phyloP scores from a whole-genome alignment of 2,113 vertebrate genomes.

The Cathartes aura region DNA sequence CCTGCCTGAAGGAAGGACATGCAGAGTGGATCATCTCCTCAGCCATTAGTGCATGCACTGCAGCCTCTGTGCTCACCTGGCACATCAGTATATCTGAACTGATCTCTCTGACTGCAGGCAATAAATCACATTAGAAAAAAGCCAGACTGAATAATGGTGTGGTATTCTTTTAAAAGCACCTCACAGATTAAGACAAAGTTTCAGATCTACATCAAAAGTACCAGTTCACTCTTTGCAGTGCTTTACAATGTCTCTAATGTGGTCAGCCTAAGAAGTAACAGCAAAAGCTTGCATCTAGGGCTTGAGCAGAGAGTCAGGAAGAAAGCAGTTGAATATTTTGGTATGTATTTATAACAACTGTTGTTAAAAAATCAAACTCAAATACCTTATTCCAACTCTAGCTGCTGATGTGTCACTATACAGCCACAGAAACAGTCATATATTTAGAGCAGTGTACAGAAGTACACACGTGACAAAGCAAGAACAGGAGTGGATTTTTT shows the following conservation, averaged over 20 bases:
- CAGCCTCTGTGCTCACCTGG: not conserved
- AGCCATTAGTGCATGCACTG: fast-evolving
- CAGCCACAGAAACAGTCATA: not conserved
- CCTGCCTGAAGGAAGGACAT: not conserved
- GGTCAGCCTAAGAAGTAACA: not conserved
- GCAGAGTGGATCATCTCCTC: not conserved
- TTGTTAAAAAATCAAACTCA: not conserved
- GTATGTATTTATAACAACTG: not conserved
- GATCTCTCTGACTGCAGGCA: not conserved
- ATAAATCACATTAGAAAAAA: not conserved
- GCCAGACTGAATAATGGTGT: not conserved
- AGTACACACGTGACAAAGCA: not conserved
- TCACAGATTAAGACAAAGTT: not conserved
- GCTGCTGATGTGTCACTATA: not conserved
- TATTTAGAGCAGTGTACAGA: not conserved
- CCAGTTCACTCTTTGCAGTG: not conserved
- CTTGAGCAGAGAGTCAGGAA: not conserved
- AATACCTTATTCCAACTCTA: not conserved
- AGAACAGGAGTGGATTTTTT: not conserved
- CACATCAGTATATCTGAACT: not conserved
- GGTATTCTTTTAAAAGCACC: not conserved
- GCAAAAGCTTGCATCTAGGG: not conserved
- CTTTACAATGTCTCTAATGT: not conserved
- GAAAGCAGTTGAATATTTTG: not conserved
- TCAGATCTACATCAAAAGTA: not conserved